These are phyloP conservation scores for Cremastobaeus sp. DNA, from an alignment of 2,888 invertebrate genomes.

Conservation along the genomic window DNA sequence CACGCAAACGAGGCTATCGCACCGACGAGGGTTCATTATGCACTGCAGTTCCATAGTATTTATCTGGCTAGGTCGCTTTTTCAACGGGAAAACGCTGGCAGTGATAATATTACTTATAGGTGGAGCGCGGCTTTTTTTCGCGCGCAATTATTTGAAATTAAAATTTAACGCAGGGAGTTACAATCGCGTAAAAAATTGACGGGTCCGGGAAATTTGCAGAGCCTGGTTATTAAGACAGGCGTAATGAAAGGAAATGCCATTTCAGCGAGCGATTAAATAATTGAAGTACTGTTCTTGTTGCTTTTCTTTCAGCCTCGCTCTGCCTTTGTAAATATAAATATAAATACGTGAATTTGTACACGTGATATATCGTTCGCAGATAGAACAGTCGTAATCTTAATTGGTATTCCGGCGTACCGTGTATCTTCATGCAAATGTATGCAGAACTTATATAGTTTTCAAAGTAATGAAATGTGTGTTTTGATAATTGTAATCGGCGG, in stretches of 20 bases:
- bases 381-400: constrained; percentile 40
- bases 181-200: constrained; percentile 6
- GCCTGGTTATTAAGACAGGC: background rate
- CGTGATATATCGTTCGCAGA: constrained; percentile 19
- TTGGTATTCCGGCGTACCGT: constrained; percentile 35
- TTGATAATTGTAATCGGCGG: constrained; percentile 48
- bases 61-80: constrained; percentile 36
- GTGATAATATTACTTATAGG: constrained; percentile 27
- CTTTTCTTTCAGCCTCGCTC: background rate
- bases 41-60: constrained; percentile 44
- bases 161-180: background rate
- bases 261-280: constrained; percentile 20
- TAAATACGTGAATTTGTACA: constrained; percentile 30
- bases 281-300: background rate
- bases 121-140: constrained; percentile 33
- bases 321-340: constrained; percentile 15
- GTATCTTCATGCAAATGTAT: constrained; percentile 48
- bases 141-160: constrained; percentile 31
- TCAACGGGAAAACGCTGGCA: constrained; percentile 18
- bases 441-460: constrained; percentile 44
- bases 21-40: constrained; percentile 52
- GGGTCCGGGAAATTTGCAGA: constrained; percentile 1
- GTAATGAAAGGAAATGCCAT: constrained; percentile 1
- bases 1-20: constrained; percentile 59
- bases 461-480: constrained; percentile 54